Evolutionary conservation across 2,113 vertebrate species (phyloP).

Genomic region (Trinectes maculatus): DNA sequence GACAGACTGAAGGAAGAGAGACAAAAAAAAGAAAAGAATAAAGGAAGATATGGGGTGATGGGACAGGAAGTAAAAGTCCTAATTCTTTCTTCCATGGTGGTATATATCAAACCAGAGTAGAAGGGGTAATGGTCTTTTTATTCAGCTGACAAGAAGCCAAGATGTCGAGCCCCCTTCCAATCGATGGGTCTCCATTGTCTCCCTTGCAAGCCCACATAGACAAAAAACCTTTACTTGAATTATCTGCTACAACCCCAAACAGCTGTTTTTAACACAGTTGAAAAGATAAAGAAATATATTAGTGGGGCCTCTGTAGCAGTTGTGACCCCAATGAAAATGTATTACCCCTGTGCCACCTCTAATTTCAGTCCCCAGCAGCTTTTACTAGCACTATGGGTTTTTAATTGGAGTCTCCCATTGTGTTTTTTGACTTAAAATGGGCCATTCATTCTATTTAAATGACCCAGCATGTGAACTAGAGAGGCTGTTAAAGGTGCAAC

Average conservation of each 20-base stretch:
- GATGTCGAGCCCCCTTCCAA: slow-evolving; percentile 82
- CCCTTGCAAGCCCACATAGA: slow-evolving; percentile 74
- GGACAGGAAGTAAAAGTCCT: slow-evolving; percentile 80
- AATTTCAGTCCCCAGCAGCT: slow-evolving; percentile 70
- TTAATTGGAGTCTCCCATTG: slow-evolving; percentile 70
- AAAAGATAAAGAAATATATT: slow-evolving; percentile 86
- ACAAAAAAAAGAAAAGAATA: slow-evolving; percentile 51
- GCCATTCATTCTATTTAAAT: slow-evolving; percentile 63
- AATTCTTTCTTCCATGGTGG: slow-evolving; percentile 77
- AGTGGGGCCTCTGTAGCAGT: slow-evolving; percentile 62
- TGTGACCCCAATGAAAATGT: slow-evolving; percentile 81
- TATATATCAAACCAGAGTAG: slow-evolving; percentile 78
- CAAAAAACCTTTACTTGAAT: slow-evolving; percentile 80
- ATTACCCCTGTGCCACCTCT: slow-evolving; percentile 74
- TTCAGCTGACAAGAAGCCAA: slow-evolving; percentile 81
- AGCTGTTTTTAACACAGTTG: slow-evolving; percentile 83
- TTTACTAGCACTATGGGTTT: slow-evolving; percentile 63
- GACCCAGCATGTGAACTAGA: slow-evolving; percentile 33
- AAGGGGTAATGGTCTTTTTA: slow-evolving; percentile 84
- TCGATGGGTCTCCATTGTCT: slow-evolving; percentile 86
- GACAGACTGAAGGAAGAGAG: slow-evolving; percentile 68
- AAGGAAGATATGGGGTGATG: slow-evolving; percentile 73
- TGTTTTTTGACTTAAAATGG: slow-evolving; percentile 53
- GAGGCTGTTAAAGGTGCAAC: slow-evolving; percentile 14
- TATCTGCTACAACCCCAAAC: slow-evolving; percentile 84